Evolutionary conservation across 2,113 vertebrate genomes (phyloP), one percentile per base, ranked within the genome.

Genomic region (Forbesichthys papilliferus): DNA sequence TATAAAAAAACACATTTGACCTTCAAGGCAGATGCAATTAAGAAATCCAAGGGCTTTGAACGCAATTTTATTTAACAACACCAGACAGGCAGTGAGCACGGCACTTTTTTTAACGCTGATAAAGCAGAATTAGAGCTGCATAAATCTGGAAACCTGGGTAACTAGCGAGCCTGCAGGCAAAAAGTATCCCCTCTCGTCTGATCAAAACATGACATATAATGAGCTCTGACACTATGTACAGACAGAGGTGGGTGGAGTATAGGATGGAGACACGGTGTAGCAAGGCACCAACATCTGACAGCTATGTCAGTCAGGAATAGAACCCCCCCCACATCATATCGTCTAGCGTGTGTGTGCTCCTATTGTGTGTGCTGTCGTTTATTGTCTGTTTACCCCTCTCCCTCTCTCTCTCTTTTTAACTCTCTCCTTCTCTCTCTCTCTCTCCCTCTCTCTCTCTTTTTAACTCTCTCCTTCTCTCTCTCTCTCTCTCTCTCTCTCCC

Each of bases 141-240:
- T 68, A 66, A 76, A 73, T 86, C 74, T 84, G 84, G 75, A 84
- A 84, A 77, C 74, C 54, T 80, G 77, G 79, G 66, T 63, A 78
- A 68, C 73, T 63, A 70, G 67, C 81, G 84, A 78, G 74, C 76
- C 48, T 79, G 56, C 71, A 68, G 76, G 77, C 59, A 63, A 77
- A 67, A 67, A 74, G 27, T 63, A 68, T 54, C 64, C 70, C 70
- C 68, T 46, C 11, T 81, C 75, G 78, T 42, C 36, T 42, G 36
- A 42, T 42, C 36, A 42, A 42, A 42, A 42, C 4, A 8, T 7
- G 36, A 42, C 36, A 42, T 42, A 8, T 42, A 42, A 42, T 42
- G 36, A 84, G 72, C 67, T 82, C 53, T 81, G 85, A 88, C 85
- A 77, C 68, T 65, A 70, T 71, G 36, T 5, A 79, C 81, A 76